Evolutionary conservation across 2,888 invertebrate genomes (phyloP), one percentile per base, ranked within the genome.

Genomic region (Mantis religiosa): DNA sequence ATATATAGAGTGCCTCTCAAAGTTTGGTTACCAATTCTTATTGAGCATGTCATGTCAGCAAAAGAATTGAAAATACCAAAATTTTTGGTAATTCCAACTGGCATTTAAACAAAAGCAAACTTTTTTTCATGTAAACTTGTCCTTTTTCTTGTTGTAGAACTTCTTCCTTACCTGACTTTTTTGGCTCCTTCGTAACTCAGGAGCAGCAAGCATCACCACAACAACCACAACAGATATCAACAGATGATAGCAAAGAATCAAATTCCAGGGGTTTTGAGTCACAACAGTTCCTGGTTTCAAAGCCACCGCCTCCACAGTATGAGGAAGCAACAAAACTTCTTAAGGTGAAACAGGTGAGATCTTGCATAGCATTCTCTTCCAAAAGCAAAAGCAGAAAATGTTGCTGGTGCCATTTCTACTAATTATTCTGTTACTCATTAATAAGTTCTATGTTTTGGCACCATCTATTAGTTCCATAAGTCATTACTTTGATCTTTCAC

Each of bases 261-360:
- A 34, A 81, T 84, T 28, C 88, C n/a, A 84, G 88, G 25, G 89
- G 91, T 92, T 84, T 91, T n/a, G 89, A 91, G 3, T 93, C 93
- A 82, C 85, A 83, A 25, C 91, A 91, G 87, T 91, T 91, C 88
- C 88, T 91, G 12, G 90, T 91, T 12, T 90, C 92, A 89, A 94
- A 95, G 91, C 94, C 94, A 90, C 96, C 96, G 8, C 95, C 95
- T 15, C 96, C 96, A 25, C 95, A 96, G 89, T 97, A 97, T 92
- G 96, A 96, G 91, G 97, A 97, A 92, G 96, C 96, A 90, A 94
- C 95, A 6, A 95, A 95, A 91, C 93, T 95, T 90, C 92, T 95
- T 87, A 95, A 94, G 91, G 93, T 92, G 92, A 93, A 91, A 87
- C 90, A 90, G 91, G 91, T 88, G 0, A 54, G 82, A 82, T 34